Conservation (phyloP, 2,113 vertebrate genomes). For the Azemiops feae region DNA sequence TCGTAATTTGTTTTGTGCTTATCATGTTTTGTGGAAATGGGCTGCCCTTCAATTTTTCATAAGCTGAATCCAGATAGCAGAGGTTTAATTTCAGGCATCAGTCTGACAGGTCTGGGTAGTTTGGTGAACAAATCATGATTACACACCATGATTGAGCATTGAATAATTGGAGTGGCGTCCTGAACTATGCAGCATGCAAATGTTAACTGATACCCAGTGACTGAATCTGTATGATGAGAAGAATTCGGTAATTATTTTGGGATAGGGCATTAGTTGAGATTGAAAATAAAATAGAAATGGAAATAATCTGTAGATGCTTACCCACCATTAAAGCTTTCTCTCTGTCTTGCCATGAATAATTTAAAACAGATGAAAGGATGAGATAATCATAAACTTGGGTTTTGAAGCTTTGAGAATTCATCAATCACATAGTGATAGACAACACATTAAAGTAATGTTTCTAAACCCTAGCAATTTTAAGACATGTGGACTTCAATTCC, state of each 20-base stretch:
- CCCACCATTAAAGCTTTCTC: slow-evolving; percentile 29
- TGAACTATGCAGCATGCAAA: slow-evolving; percentile 52
- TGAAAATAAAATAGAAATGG: slow-evolving; percentile 1
- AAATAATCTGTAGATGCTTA: slow-evolving; percentile 23
- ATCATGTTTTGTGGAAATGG: slow-evolving; percentile 76
- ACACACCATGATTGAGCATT: slow-evolving; percentile 63
- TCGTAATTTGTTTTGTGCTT: slow-evolving; percentile 78
- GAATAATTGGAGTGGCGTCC: slow-evolving; percentile 66
- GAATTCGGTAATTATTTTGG: slow-evolving; percentile 40
- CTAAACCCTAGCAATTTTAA: background rate
- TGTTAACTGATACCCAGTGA: slow-evolving; percentile 55
- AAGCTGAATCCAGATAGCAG: slow-evolving; percentile 63
- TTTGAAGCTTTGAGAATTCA: background rate
- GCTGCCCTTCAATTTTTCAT: slow-evolving; percentile 80
- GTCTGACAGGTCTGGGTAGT: slow-evolving; percentile 70
- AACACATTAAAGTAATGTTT: background rate
- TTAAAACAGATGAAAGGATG: background rate
- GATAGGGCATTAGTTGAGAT: background rate
- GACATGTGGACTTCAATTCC: background rate
- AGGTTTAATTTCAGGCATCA: slow-evolving; percentile 72
- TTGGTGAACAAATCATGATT: slow-evolving; percentile 72
- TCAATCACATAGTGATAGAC: background rate
- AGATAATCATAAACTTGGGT: slow-evolving; percentile 2
- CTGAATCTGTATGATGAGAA: slow-evolving; percentile 48
- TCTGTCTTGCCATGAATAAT: slow-evolving; percentile 27